Evolutionary conservation across 2,113 vertebrate species (phyloP).

Genomic region (Shinisaurus crocodilurus): DNA sequence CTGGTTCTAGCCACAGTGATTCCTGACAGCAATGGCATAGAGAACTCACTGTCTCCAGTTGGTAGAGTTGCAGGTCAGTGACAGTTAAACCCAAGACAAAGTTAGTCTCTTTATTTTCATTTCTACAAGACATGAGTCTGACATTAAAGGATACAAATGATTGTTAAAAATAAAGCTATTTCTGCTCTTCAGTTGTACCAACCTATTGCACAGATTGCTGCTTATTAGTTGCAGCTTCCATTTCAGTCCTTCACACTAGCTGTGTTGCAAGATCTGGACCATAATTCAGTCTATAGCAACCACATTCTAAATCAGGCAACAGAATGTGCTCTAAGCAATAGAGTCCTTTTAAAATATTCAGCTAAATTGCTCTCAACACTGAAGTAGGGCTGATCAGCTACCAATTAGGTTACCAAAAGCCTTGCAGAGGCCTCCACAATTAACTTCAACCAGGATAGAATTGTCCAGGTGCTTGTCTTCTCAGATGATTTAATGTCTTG

Average conservation of each 20-base stretch:
- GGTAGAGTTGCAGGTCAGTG: background rate
- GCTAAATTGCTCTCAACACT: background rate
- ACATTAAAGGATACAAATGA: background rate
- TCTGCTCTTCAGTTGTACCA: background rate
- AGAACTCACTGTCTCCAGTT: background rate
- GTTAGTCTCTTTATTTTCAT: constrained; percentile 5
- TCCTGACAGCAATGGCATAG: background rate
- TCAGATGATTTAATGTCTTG: background rate
- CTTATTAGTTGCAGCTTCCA: background rate
- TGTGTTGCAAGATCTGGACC: background rate
- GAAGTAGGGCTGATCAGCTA: background rate
- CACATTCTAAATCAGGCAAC: no score
- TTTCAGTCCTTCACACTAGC: background rate
- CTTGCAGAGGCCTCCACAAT: background rate
- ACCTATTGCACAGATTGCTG: background rate
- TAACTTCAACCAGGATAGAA: background rate
- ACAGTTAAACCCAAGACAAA: background rate
- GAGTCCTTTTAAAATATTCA: background rate
- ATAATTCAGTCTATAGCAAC: no score
- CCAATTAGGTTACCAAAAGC: no score
- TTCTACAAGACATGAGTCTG: background rate
- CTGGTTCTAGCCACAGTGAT: background rate
- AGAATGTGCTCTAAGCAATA: background rate
- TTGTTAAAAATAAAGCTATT: background rate
- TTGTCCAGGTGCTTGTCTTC: no score